Conservation (phyloP, 2,888 invertebrate species). For the Drosophila kuntzei region DNA sequence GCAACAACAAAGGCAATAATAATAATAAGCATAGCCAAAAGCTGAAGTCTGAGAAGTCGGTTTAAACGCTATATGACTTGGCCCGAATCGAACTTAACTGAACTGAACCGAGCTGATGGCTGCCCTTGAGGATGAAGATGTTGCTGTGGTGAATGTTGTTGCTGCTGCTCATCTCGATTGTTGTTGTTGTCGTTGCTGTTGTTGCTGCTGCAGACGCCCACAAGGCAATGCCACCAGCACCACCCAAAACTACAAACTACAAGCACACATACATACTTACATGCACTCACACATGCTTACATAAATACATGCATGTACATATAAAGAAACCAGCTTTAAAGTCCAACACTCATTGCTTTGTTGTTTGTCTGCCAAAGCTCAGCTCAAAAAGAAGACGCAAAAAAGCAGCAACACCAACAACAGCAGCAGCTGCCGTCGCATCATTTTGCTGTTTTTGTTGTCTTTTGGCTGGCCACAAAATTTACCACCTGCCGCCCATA, state of each 20-base stretch:
- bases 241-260: conserved; percentile 67
- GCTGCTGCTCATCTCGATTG: conserved; percentile 16
- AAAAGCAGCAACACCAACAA: conserved; percentile 33
- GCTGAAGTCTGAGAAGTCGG: conserved; percentile 61
- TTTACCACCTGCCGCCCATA: conserved; percentile 84
- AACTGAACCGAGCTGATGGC: conserved; percentile 32
- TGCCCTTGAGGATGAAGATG: conserved; percentile 71
- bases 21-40: conserved; percentile 77
- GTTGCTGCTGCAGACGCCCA: conserved; percentile 58
- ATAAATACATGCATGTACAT: neutral
- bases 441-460: conserved; percentile 48
- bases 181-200: conserved; percentile 23
- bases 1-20: conserved; percentile 42
- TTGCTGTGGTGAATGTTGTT: conserved; percentile 42
- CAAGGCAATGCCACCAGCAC: conserved; percentile 63
- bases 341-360: conserved; percentile 58
- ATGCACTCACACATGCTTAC: conserved; percentile 11
- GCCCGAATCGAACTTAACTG: conserved; percentile 43
- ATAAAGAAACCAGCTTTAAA: conserved; percentile 65
- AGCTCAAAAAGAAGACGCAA: conserved; percentile 68
- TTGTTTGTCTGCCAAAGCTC: conserved; percentile 53
- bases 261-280: conserved; percentile 11
- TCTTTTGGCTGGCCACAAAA: conserved; percentile 67
- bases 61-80: conserved; percentile 46
- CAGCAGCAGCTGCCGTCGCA: conserved; percentile 70